Base-by-base conservation (phyloP, 2,113 vertebrate genomes). In the Notiomystis cincta region DNA sequence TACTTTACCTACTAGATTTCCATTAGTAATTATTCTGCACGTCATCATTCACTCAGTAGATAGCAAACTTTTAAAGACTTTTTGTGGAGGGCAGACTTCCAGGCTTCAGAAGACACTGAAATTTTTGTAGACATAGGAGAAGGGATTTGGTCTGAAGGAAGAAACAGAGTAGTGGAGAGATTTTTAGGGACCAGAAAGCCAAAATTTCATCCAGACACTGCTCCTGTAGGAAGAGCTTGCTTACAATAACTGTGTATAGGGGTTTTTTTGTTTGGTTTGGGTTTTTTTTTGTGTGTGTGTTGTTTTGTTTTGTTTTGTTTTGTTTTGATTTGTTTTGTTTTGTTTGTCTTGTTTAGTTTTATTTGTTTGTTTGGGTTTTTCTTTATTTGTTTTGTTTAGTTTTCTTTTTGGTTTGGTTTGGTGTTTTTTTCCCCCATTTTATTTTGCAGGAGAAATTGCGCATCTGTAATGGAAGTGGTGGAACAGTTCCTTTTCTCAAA, bases 211-310 rank as follows among this genome's bases (percentile, higher is more conserved):
- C 54, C 40, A 80, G 45, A n/a, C 11, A 18, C 13, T 62, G 25
- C 12, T 65, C 6, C 21, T 57, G 6, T n/a, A 2, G 3, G 65
- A 79, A 6, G 48, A 80, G 10, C 18, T 72, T 86, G 20, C 37
- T 84, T 23, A 38, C 18, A 66, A 0, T 38, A 33, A 20, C 6
- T 22, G 6, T 1, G 0, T 45, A 15, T 40, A 19, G 11, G 10
- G 7, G 4, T 45, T 61, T 83, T 53, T 30, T 8, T 35, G 9
- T 20, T 75, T 75, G 8, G 22, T 33, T 38, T 18, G 19, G 19
- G 19, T 47, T 66, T 13, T 13, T 22, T 9, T 8, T 12, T 40
- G 7, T 13, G n/a, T n/a, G n/a, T n/a, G n/a, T 37, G 38, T 30
- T 42, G 13, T 42, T 31, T 3, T 42, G 23, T 2, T 19, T n/a